Evolutionary conservation across 2,113 vertebrate genomes (phyloP).

Genomic region (Grus americana): DNA sequence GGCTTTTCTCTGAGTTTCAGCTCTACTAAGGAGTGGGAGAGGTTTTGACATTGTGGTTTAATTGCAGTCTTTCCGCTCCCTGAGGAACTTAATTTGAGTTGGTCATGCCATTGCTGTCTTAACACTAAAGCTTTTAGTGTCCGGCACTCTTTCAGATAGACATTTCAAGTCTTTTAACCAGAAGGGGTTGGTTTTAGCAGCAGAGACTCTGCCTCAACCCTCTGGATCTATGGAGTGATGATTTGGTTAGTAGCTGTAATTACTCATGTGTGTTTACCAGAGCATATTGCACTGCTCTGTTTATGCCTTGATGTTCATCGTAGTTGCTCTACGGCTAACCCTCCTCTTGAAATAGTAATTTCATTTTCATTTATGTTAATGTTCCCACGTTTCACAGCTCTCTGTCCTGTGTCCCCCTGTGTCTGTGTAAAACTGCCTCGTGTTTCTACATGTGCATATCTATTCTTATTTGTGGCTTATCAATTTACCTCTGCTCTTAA

Average conservation of each 20-base stretch:
- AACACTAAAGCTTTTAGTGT: not conserved
- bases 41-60: not conserved
- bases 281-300: not conserved
- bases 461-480: not conserved
- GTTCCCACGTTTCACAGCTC: not conserved
- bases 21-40: not conserved
- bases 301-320: not conserved
- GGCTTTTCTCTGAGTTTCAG: not conserved
- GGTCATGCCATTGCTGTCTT: not conserved
- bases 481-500: not conserved
- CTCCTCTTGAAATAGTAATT: not conserved
- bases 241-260: not conserved
- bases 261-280: not conserved
- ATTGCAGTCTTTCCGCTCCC: not conserved
- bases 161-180: not conserved
- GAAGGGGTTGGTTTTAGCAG: not conserved
- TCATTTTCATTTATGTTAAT: not conserved
- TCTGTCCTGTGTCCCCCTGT: not conserved
- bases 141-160: not conserved
- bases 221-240: not conserved
- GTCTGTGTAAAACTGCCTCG: not conserved
- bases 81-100: not conserved
- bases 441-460: not conserved
- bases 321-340: not conserved
- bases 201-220: not conserved